Evolutionary conservation across 2,888 invertebrate genomes (phyloP).

Genomic region (Tromatobia lineatoria): DNA sequence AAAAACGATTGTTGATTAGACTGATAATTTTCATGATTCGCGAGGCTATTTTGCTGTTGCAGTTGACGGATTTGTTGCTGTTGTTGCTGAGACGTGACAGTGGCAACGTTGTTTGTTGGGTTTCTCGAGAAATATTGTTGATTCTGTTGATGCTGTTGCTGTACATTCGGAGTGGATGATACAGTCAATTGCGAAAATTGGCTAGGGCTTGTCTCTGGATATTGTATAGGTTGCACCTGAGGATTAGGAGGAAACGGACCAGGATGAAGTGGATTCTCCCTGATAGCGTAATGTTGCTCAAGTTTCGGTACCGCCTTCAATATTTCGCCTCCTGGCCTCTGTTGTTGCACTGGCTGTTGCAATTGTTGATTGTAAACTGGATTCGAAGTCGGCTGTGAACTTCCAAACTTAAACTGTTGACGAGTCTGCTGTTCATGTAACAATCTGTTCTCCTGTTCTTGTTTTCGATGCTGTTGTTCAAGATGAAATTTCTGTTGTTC

Average conservation of each 20-base stretch:
- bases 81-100: slow-evolving; percentile 67
- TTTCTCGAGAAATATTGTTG: slow-evolving; percentile 57
- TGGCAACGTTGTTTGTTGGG: slow-evolving; percentile 43
- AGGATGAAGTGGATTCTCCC: slow-evolving; percentile 83
- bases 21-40: slow-evolving; percentile 78
- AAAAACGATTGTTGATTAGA: slow-evolving; percentile 81
- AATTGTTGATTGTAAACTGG: slow-evolving; percentile 85
- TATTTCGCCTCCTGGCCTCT: slow-evolving; percentile 89
- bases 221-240: slow-evolving; percentile 70
- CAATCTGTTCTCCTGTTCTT: slow-evolving; percentile 80
- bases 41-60: slow-evolving; percentile 77
- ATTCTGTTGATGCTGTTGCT: slow-evolving; percentile 55
- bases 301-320: slow-evolving; percentile 92
- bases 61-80: slow-evolving; percentile 79
- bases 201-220: slow-evolving; percentile 76
- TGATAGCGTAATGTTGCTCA: slow-evolving; percentile 89
- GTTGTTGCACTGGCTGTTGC: slow-evolving; percentile 65
- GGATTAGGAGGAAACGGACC: slow-evolving; percentile 83
- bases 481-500: slow-evolving; percentile 73
- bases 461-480: slow-evolving; percentile 81
- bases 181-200: slow-evolving; percentile 86
- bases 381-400: slow-evolving; percentile 80
- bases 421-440: slow-evolving; percentile 77
- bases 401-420: slow-evolving; percentile 83
- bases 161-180: slow-evolving; percentile 76